These are phyloP conservation scores for Diadumene lineata DNA, from an alignment of 92 coral and sea anemone genomes.

Conservation along the genomic window DNA sequence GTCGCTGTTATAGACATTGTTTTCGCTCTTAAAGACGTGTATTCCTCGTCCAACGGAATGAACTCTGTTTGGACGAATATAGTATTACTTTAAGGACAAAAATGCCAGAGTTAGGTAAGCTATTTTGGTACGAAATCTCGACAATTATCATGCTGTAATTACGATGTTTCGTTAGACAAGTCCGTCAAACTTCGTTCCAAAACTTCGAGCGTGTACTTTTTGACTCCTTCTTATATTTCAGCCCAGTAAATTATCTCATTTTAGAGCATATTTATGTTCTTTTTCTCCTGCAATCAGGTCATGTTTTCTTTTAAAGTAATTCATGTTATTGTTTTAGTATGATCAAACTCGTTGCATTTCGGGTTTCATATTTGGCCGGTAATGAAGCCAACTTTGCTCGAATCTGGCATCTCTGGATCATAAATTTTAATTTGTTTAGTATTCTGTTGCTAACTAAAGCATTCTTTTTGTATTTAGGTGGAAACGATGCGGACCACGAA, in stretches of 20 bases:
- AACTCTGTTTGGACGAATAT: conserved; percentile 1
- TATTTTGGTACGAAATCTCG: neutral
- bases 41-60: conserved; percentile 30
- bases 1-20: neutral
- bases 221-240: neutral
- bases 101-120: conserved; percentile 50
- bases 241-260: neutral
- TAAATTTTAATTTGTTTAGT: conserved; percentile 21
- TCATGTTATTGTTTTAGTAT: neutral
- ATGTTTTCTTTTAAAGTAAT: neutral
- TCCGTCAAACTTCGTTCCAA: conserved; percentile 12
- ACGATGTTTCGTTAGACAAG: neutral
- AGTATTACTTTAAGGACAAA: neutral
- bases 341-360: conserved; percentile 16
- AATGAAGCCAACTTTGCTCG: neutral
- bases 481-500: conserved; percentile 74
- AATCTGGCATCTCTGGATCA: conserved; percentile 1
- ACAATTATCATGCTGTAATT: neutral
- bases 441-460: conserved; percentile 23
- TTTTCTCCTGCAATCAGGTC: neutral
- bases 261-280: neutral
- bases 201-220: conserved; percentile 2
- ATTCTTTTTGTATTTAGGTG: conserved; percentile 58
- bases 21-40: conserved; percentile 7
- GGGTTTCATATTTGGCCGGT: conserved; percentile 14